Evolutionary conservation across 2,113 vertebrate species (phyloP), one percentile per base, ranked within the genome.

Genomic region (Carollia perspicillata): DNA sequence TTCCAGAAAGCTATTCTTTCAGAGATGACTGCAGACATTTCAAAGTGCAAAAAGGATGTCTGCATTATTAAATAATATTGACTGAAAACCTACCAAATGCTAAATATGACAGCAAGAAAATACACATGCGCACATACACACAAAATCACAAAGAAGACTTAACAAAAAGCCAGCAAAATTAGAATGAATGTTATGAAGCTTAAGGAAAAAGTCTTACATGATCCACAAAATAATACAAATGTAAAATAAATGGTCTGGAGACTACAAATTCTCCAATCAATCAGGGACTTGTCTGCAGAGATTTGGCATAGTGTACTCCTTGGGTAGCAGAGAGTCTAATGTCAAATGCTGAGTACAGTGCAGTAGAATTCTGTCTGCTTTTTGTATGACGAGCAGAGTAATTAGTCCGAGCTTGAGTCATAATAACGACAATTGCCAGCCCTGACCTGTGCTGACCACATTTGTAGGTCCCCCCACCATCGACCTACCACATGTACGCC

Each of bases 401-500:
- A 5, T 49, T 35, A 42, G 60, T 40, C 5, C 13, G 26, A 58
- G 18, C 2, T 0, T 68, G 53, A 72, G 12, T 47, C 35, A 69
- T 20, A 55, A 13, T 40, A 23, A 88, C 26, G 30, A 84, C 84
- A 92, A 77, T 37, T 0, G 8, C 72, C 72, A 86, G 42, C 16
- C 53, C 1, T 35, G 26, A 84, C 53, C 89, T 35, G 0, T 12
- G 20, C n/a, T 60, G 87, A 90, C 37, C 58, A 72, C 40, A 44
- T 74, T 42, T 79, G 53, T 83, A 81, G 47, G 7, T 2, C 6
- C 3, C 0, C 26, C 2, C 16, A 17, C 1, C 3, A 2, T 63
- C 8, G 11, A 96, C 53, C 74, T 93, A 60, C 6, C 33, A 42
- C 37, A 1, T 30, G 42, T 78, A 51, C 65, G n/a, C 8, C 3